These are phyloP conservation scores for Andrena hattorfiana DNA, from an alignment of 2,888 invertebrate genomes.

Conservation along the genomic window DNA sequence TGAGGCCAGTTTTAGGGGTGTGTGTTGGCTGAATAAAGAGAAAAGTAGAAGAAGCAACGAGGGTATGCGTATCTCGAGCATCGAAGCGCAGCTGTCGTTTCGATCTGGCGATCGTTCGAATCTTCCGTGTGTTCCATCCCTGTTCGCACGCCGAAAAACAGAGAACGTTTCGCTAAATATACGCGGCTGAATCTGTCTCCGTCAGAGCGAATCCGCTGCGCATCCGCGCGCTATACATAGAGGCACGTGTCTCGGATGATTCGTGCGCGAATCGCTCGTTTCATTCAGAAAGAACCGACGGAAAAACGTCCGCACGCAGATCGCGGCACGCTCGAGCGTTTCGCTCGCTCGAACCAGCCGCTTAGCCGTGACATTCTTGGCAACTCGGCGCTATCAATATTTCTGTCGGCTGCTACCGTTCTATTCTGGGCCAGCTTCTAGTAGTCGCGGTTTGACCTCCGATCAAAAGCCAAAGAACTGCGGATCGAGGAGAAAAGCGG, in stretches of 20 bases:
- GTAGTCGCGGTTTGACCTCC: conserved; percentile 4
- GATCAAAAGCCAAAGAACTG: not conserved
- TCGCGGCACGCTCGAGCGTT: not conserved
- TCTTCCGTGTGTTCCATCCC: not conserved
- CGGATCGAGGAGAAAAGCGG: not conserved
- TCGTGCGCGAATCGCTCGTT: conserved; percentile 1
- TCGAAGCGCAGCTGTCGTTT: not conserved
- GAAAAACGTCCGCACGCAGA: conserved; percentile 6
- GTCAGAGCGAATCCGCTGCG: conserved; percentile 16
- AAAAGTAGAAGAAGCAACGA: not conserved
- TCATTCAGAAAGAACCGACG: conserved; percentile 22
- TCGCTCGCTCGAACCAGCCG: conserved; percentile 10
- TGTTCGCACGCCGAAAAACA: not conserved
- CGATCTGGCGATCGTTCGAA: conserved; percentile 2
- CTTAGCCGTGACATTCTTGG: conserved; percentile 59
- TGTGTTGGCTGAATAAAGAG: no score
- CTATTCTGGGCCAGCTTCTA: conserved; percentile 27
- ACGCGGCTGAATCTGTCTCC: conserved; percentile 40
- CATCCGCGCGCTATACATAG: conserved; percentile 33
- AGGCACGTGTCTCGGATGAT: conserved; percentile 19
- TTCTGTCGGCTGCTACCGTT: conserved; percentile 33
- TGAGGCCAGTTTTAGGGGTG: no score
- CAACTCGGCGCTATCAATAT: conserved; percentile 45
- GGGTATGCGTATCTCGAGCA: not conserved
- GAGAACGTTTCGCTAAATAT: conserved; percentile 46